Percentiles rank a stretch among this genome's conserved stretches.
These are phyloP conservation scores for Fulmarus glacialis DNA, from an alignment of 2,113 vertebrate species.

Conservation along the genomic window DNA sequence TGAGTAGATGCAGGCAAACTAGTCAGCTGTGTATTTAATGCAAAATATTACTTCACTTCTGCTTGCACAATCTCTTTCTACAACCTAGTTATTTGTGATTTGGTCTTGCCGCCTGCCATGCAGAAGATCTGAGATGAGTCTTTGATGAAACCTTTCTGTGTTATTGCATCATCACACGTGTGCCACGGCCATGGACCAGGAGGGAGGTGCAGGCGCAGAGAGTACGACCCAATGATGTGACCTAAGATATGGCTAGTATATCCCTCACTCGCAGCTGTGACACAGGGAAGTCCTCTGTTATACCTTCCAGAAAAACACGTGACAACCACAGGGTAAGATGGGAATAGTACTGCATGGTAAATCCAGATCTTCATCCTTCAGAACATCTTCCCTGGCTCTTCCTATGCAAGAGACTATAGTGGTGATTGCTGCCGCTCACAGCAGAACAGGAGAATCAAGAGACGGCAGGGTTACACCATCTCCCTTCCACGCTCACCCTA, in stretches of 20 bases:
- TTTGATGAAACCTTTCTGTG: neutral
- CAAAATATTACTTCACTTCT: constrained; percentile 4
- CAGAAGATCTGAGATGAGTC: neutral
- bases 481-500: neutral
- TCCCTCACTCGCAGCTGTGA: neutral
- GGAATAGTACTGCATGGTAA: neutral
- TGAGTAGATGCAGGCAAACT: neutral
- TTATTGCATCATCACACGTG: neutral
- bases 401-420: neutral
- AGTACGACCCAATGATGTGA: fast-evolving
- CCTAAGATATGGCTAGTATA: neutral
- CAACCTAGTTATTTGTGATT: neutral
- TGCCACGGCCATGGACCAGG: neutral
- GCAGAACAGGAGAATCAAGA: neutral
- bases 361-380: neutral
- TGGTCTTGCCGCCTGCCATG: neutral
- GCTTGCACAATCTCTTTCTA: constrained; percentile 29
- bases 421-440: neutral
- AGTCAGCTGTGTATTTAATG: constrained; percentile 39
- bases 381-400: neutral
- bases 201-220: neutral
- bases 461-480: neutral
- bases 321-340: neutral
- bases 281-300: neutral
- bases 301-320: neutral